Evolutionary conservation across 2,113 vertebrate genomes (phyloP).

Genomic region (Bujurquina vittata): DNA sequence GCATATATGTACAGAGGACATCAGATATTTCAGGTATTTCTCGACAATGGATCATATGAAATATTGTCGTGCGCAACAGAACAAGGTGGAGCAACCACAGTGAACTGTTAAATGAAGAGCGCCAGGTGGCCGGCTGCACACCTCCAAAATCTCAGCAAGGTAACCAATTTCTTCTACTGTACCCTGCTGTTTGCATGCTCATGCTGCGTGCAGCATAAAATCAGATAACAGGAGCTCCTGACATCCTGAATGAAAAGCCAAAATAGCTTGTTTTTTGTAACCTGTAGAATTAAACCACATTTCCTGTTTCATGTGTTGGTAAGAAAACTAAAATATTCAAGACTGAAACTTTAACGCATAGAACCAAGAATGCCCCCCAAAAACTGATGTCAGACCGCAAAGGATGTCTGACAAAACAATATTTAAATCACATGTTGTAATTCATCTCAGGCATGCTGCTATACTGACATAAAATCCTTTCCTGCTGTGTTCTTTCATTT

Average conservation of each 20-base stretch:
- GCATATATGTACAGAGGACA: not conserved
- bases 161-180: not conserved
- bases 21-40: not conserved
- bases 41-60: not conserved
- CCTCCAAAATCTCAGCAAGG: conserved; percentile 8
- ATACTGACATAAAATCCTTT: conserved; percentile 10
- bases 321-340: not conserved
- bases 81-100: not conserved
- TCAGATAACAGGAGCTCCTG: not conserved
- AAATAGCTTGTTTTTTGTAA: not conserved
- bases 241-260: not conserved
- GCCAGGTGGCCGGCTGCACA: not conserved
- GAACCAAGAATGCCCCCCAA: not conserved
- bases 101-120: not conserved
- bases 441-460: not conserved
- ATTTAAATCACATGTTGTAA: not conserved
- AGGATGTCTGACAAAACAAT: not conserved
- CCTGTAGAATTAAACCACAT: too few relatives aligned
- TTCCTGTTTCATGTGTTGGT: not conserved
- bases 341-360: not conserved
- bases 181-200: conserved; percentile 2
- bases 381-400: not conserved
- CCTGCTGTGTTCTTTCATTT: not conserved
- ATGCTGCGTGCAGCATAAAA: not conserved
- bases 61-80: not conserved